Base-by-base conservation (phyloP, 2,113 vertebrate species). In the Etia nguti region DNA sequence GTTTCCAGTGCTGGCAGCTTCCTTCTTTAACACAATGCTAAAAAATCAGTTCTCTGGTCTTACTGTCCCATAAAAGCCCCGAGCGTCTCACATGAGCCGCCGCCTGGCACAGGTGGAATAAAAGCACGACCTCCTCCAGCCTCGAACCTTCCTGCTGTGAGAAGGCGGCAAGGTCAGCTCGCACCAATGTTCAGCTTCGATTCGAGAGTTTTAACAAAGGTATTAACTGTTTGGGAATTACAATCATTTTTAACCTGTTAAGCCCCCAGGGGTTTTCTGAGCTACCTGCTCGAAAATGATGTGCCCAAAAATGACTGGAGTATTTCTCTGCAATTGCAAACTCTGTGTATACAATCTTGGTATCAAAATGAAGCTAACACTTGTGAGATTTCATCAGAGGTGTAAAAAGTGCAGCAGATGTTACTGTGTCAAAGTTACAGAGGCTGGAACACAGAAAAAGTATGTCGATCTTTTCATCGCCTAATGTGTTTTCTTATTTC, bases 171-270 rank as follows among this genome's bases (percentile, higher is more conserved):
- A 73, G 38, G n/a, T 43, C 18, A n/a, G 31, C 31, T 65, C 10
- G 8, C 15, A 31, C 15, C 46, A 16, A 48, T 16, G 15, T 7
- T 48, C 6, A 16, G 15, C 15, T 48, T 46, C 6, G 6, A 16
- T 29, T 29, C 2, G 0, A 26, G 50, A 54, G 1, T 29, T 2
- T 59, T 59, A 59, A 29, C 12, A 16, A 29, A 20, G 2, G 16
- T 18, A 6, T 31, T 56, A 56, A 26, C 57, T 60, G 26, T 31
- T 0, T 31, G 57, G 18, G 8, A 2, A 10, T 29, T 60, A 26
- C 1, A 31, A 15, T 8, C 26, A 18, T 31, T 31, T 60, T 26
- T 31, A 31, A 31, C 57, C 57, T 18, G 57, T 1, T 60, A 31
- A 18, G 57, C 8, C 2, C 15, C 0, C 26, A 2, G 26, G 57